These are phyloP conservation scores for Festucalex cinctus DNA, from an alignment of 2,113 vertebrate genomes.

Conservation along the genomic window DNA sequence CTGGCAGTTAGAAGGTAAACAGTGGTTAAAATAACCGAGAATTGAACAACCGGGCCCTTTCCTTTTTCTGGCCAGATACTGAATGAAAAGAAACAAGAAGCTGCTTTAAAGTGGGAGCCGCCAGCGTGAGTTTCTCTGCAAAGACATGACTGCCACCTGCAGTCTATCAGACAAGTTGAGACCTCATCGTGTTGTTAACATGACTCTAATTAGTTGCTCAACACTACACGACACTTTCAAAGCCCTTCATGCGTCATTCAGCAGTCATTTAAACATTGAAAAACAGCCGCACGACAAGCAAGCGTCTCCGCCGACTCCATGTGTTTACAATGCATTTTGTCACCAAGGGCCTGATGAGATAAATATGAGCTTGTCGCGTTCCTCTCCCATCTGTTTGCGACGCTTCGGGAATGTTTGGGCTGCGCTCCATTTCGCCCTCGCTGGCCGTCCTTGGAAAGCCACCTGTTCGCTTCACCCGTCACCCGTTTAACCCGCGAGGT, in stretches of 20 bases:
- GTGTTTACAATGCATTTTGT: constrained; percentile 38
- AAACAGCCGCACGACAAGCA: constrained; percentile 12
- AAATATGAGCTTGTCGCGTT: constrained; percentile 56
- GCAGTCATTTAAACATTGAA: constrained; percentile 38
- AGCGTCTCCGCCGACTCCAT: constrained; percentile 27
- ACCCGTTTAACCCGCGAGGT: constrained; percentile 55
- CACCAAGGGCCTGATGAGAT: constrained; percentile 25
- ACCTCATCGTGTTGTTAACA: constrained; percentile 17
- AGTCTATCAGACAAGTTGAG: constrained; percentile 29
- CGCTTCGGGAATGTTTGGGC: constrained; percentile 63
- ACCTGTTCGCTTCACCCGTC: constrained; percentile 56
- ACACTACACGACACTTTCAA: constrained; percentile 20
- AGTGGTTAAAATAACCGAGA: too few relatives aligned
- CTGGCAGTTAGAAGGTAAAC: too few relatives aligned
- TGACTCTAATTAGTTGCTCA: constrained; percentile 22
- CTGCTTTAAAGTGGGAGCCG: background rate
- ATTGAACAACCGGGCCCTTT: too few relatives aligned
- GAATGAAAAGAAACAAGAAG: background rate
- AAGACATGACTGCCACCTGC: constrained; percentile 45
- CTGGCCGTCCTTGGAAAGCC: constrained; percentile 53
- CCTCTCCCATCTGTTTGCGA: constrained; percentile 66
- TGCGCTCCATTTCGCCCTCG: constrained; percentile 55
- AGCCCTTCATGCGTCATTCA: constrained; percentile 34
- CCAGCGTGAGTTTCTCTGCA: constrained; percentile 6
- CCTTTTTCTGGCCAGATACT: background rate